Base-by-base conservation (phyloP, 2,113 vertebrate genomes). In the Sinocyclocheilus maitianheensis region DNA sequence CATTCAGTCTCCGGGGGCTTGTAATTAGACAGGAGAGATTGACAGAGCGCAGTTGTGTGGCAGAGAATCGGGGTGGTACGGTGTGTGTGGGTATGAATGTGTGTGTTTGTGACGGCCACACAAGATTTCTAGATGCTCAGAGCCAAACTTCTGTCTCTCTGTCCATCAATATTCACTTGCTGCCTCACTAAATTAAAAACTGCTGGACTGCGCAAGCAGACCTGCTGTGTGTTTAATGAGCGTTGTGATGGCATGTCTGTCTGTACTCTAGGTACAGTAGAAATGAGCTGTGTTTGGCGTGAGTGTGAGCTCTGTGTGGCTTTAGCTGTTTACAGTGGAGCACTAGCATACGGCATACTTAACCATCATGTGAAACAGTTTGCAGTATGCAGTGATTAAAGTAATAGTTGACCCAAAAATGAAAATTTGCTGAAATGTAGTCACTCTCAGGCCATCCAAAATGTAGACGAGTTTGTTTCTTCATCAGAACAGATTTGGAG, bases 131-230 rank as follows among this genome's bases (percentile, higher is more conserved):
- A 46, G 20, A 1, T 37, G 12, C 67, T 40, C 67, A 71, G 75
- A 77, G 58, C 78, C 78, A 81, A 63, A 63, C 84, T 81, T 62
- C 87, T 85, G 71, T 85, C 55, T 65, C 18, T 10, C 83, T 51
- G 62, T 79, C 75, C 77, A 77, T 76, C 82, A 84, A n/a, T 43
- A 67, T 81, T 67, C 79, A 63, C 40, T 65, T 67, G 20, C 62
- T 65, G 79, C 62, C 79, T 81, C 60, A 3, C 22, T 48, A 18
- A 65, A 48, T 43, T n/a, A 22, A 24, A 80, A 80, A 22, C 58
- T 62, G 58, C n/a, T 63, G 58, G 77, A 58, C 18, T 10, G 16
- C 53, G 13, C 53, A 78, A 18, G 11, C 34, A 60, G 18, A 20
- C 53, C 53, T 34, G 53, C 77, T 67, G 74, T 51, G 84, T 77